Conservation (phyloP, 2,113 vertebrate genomes). For the Podocnemis expansa region DNA sequence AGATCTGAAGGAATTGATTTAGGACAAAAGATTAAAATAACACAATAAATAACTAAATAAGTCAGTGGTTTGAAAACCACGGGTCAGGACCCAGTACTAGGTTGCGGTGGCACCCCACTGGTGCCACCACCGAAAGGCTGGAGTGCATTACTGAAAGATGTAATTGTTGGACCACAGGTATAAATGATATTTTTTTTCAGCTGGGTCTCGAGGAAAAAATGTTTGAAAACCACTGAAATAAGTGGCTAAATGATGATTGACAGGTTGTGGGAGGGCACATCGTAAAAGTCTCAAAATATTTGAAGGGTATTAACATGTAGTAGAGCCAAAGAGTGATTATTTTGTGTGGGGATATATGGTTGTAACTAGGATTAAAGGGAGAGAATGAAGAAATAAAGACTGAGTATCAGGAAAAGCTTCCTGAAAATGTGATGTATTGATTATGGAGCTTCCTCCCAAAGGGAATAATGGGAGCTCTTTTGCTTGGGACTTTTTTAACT, state of each 20-base stretch:
- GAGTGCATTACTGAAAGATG: no score
- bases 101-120: no score
- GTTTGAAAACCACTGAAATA: no score
- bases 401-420: neutral
- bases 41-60: conserved; percentile 71
- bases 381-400: conserved; percentile 52
- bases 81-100: no score
- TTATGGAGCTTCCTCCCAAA: neutral
- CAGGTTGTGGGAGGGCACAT: conserved; percentile 42
- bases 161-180: no score
- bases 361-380: conserved; percentile 61
- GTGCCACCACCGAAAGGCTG: no score
- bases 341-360: conserved; percentile 61
- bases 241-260: conserved; percentile 65
- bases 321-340: conserved; percentile 36
- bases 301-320: conserved; percentile 69
- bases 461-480: neutral
- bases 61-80: no score
- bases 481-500: neutral
- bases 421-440: neutral
- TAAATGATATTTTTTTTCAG: no score
- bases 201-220: no score
- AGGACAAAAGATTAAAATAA: conserved; percentile 69
- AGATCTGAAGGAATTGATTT: conserved; percentile 57
- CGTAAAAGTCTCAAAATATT: conserved; percentile 73